Conservation (phyloP, 2,797 vertebrate genomes). For the Poeciliopsis turneri region DNA sequence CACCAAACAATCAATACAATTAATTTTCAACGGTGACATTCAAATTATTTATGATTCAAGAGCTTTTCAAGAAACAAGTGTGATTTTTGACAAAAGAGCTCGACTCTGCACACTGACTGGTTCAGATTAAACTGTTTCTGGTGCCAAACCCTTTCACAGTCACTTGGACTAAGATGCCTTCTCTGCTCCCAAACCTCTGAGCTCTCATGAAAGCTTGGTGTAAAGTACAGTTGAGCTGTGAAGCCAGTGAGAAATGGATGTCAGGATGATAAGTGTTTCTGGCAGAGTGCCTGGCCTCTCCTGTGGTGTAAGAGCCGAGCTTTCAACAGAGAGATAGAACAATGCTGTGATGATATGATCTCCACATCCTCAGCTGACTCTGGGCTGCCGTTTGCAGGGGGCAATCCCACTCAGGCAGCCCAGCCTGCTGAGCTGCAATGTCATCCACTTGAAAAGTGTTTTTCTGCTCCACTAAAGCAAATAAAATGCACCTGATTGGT, state of each 20-base stretch:
- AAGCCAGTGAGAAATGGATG: conserved; percentile 59
- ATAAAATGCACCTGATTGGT: neutral
- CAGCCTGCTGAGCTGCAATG: neutral
- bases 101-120: neutral
- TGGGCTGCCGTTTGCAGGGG: conserved; percentile 9
- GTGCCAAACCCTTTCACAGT: conserved; percentile 30
- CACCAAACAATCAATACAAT: neutral
- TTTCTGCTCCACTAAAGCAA: neutral
- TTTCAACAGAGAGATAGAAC: conserved; percentile 47
- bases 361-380: conserved; percentile 26
- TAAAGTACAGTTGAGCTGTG: conserved; percentile 60
- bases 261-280: conserved; percentile 69
- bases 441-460: neutral
- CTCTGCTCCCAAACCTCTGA: conserved; percentile 29
- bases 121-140: neutral
- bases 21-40: neutral
- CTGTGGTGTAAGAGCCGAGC: conserved; percentile 51
- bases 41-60: neutral
- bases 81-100: neutral
- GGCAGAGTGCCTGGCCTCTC: conserved; percentile 64
- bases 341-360: conserved; percentile 50
- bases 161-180: conserved; percentile 31
- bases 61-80: neutral
- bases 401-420: neutral
- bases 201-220: conserved; percentile 37